Percentiles rank a stretch among this genome's conserved stretches.
phyloP scores from a whole-genome alignment of 2,113 vertebrate genomes.

The Stegastes partitus region DNA sequence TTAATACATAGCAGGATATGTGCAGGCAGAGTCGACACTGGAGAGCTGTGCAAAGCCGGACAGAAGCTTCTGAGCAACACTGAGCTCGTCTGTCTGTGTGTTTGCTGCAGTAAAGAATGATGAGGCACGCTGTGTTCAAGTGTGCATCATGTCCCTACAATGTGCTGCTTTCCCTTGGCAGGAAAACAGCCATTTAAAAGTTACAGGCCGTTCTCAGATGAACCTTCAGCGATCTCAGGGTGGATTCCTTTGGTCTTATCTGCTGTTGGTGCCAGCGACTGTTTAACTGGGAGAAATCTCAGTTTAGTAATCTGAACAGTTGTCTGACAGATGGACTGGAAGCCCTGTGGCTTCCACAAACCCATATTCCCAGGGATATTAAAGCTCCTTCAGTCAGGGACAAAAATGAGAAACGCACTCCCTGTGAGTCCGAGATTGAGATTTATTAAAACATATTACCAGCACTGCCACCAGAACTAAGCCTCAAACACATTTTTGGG shows the following conservation, averaged over 20 bases:
- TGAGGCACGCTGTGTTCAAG: too few species aligned
- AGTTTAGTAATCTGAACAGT: slow-evolving; percentile 34
- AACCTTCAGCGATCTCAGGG: background rate
- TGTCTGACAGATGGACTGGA: slow-evolving; percentile 50
- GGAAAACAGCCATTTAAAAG: background rate
- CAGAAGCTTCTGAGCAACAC: too few species aligned
- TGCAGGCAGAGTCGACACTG: too few species aligned
- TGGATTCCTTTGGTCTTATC: slow-evolving; percentile 20
- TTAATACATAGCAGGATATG: too few species aligned
- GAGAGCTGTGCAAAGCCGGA: too few species aligned
- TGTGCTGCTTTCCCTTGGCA: too few species aligned
- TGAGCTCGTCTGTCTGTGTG: too few species aligned
- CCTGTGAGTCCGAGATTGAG: slow-evolving; percentile 31
- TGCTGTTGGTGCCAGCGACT: background rate
- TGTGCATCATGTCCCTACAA: too few species aligned
- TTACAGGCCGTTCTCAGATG: slow-evolving; percentile 6
- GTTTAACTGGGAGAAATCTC: slow-evolving; percentile 28
- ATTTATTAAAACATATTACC: slow-evolving; percentile 61
- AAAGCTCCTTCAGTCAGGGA: slow-evolving; percentile 42
- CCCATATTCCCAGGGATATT: slow-evolving; percentile 45
- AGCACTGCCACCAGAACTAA: slow-evolving; percentile 35
- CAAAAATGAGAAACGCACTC: slow-evolving; percentile 49
- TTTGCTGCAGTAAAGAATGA: too few species aligned
- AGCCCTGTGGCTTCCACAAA: slow-evolving; percentile 38
- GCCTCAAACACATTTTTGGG: slow-evolving; percentile 38